Evolutionary conservation across 2,113 vertebrate genomes (phyloP).

Genomic region (Prochilodus magdalenae): DNA sequence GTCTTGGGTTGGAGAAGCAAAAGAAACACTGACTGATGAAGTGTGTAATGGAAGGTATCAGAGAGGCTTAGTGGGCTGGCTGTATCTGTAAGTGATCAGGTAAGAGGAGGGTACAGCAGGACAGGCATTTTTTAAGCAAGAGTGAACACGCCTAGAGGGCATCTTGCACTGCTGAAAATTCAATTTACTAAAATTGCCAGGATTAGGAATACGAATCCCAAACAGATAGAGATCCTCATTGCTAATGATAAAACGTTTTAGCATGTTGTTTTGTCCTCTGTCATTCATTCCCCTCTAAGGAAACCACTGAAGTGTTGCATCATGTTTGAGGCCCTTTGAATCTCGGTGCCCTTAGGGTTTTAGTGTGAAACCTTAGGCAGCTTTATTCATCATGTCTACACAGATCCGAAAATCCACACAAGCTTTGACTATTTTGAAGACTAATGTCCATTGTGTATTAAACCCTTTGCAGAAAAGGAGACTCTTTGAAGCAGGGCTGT

Average conservation of each 20-base stretch:
- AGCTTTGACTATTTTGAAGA: neutral
- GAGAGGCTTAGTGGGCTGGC: slow-evolving; percentile 49
- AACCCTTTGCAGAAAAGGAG: neutral
- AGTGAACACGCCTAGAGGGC: slow-evolving; percentile 21
- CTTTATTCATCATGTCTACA: neutral
- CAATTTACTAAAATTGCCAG: slow-evolving; percentile 31
- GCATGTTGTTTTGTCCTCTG: neutral
- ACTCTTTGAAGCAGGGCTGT: neutral
- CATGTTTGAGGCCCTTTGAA: neutral
- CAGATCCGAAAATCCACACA: neutral
- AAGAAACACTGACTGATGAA: slow-evolving; percentile 50
- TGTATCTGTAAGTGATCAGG: slow-evolving; percentile 36
- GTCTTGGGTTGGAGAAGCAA: slow-evolving; percentile 40
- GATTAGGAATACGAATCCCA: slow-evolving; percentile 16
- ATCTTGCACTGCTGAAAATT: slow-evolving; percentile 24
- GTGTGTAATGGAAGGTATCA: slow-evolving; percentile 34
- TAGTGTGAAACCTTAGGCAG: neutral
- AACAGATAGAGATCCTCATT: neutral
- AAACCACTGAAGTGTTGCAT: slow-evolving; percentile 18
- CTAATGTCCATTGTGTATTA: neutral
- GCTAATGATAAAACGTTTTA: neutral
- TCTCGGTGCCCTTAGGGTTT: neutral
- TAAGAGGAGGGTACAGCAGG: slow-evolving; percentile 1
- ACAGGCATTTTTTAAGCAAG: slow-evolving; percentile 39
- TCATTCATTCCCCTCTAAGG: neutral